Evolutionary conservation across 2,888 invertebrate genomes (phyloP), one percentile per base, ranked within the genome.

Genomic region (Sinopyrophorus schimmeli): DNA sequence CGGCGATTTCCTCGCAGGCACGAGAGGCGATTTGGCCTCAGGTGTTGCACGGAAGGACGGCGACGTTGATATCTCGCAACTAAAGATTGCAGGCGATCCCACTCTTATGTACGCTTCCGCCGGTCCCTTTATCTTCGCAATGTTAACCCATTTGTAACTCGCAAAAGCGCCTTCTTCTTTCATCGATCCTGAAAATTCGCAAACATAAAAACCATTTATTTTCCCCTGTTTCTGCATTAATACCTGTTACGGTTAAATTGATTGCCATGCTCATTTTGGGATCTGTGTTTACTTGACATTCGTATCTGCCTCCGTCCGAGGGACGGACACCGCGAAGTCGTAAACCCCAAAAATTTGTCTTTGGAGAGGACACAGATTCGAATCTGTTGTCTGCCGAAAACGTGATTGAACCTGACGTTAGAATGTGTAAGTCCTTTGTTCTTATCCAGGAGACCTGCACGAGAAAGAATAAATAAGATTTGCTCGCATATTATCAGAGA

Each of bases 381-480:
- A 87, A 84, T 51, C 87, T 78, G 39, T 76, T 65, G 71, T 87
- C 87, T 23, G 82, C 82, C 43, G 86, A 86, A 73, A 86, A 87
- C 57, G 81, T 81, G 37, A 74, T 69, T 41, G 78, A 76, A 23
- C 81, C 83, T 52, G 83, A 83, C 32, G 84, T 80, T 58, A 87
- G 74, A 60, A 87, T 86, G 70, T 84, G 84, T 39, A 86, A 76
- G 70, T 87, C 87, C 21, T 77, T 77, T 46, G 80, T 80, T 5
- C 86, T 76, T 67, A 87, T 84, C 87, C 87, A 87, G 38, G 86
- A 86, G 42, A 87, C 85, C 87, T 87, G 75, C 20, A 72, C 71
- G 20, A 18, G 6, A 6, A 18, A 18, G 6, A 4, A 18, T 5
- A 18, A 18, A 18, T 18, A 6, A 18, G 20, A n/a, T n/a, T n/a